These are phyloP conservation scores for Sebastes schlegelii DNA, from an alignment of 2,113 vertebrate genomes.

Conservation along the genomic window DNA sequence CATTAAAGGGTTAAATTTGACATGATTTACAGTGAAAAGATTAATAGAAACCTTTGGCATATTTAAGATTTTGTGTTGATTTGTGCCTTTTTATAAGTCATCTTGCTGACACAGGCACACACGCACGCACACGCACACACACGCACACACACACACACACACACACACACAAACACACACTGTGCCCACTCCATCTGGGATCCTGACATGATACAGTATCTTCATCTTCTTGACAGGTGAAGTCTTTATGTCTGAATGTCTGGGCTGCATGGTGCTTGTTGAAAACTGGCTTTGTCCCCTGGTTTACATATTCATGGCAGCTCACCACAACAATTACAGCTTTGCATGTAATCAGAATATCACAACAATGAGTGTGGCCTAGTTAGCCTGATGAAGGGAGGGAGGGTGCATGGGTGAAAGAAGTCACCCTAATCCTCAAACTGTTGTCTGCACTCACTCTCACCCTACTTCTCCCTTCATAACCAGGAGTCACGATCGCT, in stretches of 20 bases:
- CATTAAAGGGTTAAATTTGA: not conserved
- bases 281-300: slow-evolving; percentile 59
- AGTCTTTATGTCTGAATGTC: slow-evolving; percentile 36
- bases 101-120: not conserved
- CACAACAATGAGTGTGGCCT: slow-evolving; percentile 74
- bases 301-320: slow-evolving; percentile 62
- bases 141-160: not conserved
- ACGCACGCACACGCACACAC: not conserved
- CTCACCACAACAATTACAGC: slow-evolving; percentile 56
- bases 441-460: slow-evolving; percentile 54
- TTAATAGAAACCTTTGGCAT: not conserved
- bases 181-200: not conserved
- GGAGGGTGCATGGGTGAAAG: slow-evolving; percentile 54
- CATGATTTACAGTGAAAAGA: not conserved
- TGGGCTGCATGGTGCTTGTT: slow-evolving; percentile 17
- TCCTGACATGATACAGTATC: not conserved
- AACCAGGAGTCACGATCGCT: slow-evolving; percentile 45
- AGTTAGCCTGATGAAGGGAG: slow-evolving; percentile 54
- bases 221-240: slow-evolving; percentile 9
- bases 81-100: not conserved
- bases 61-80: not conserved
- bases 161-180: slow-evolving; percentile 1
- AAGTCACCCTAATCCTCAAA: slow-evolving; percentile 69
- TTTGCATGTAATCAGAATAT: slow-evolving; percentile 76
- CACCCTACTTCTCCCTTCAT: slow-evolving; percentile 33